These are phyloP conservation scores for Amblyjoppa fuscipennis DNA, from an alignment of 2,888 invertebrate species.

Conservation along the genomic window DNA sequence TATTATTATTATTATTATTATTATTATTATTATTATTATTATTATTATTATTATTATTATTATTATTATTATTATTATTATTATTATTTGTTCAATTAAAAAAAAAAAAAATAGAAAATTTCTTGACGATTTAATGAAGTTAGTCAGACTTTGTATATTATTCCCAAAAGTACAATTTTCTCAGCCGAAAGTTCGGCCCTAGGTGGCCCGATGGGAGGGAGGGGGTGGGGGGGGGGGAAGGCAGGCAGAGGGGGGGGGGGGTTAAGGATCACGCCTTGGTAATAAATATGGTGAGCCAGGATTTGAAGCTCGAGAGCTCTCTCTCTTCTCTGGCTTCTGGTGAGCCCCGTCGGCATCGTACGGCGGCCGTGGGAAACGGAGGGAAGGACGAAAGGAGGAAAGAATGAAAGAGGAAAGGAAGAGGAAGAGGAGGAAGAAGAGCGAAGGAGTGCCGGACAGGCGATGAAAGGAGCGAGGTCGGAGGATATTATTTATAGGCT, in stretches of 20 bases:
- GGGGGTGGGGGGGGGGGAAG: too few relatives aligned
- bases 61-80: background rate
- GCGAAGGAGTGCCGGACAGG: slow-evolving; percentile 56
- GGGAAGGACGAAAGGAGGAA: slow-evolving; percentile 56
- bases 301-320: slow-evolving; percentile 33
- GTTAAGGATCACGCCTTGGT: slow-evolving; percentile 75
- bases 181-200: slow-evolving; percentile 26
- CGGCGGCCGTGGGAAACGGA: slow-evolving; percentile 55
- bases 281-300: slow-evolving; percentile 75
- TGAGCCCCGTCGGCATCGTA: slow-evolving; percentile 26
- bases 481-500: slow-evolving; percentile 82
- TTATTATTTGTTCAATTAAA: background rate
- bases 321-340: slow-evolving; percentile 43
- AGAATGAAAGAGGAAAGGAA: slow-evolving; percentile 40
- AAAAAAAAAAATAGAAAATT: background rate
- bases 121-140: background rate
- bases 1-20: too few relatives aligned
- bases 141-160: too few relatives aligned
- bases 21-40: too few relatives aligned
- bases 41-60: too few relatives aligned
- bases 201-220: too few relatives aligned
- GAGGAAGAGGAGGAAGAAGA: slow-evolving; percentile 36
- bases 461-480: slow-evolving; percentile 74
- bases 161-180: slow-evolving; percentile 32
- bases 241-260: too few relatives aligned